Evolutionary conservation across 2,113 vertebrate genomes (phyloP), one percentile per base, ranked within the genome.

Genomic region (Eulacestoma nigropectus): DNA sequence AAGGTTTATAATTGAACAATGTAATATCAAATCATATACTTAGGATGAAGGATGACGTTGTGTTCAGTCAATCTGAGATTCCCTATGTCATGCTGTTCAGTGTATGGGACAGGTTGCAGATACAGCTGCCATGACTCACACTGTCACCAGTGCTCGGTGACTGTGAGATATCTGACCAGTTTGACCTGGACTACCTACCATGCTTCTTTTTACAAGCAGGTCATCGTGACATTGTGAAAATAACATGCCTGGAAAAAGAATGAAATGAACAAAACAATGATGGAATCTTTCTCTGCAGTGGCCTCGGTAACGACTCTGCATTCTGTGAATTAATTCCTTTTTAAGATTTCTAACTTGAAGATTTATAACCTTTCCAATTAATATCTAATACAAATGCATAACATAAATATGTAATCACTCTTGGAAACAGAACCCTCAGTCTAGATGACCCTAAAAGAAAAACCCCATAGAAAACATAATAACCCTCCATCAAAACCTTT

Each of bases 61-160:
- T 29, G 33, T 50, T 87, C 41, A 50, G 4, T 59, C 7, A 2
- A 2, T 25, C n/a, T 70, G 8, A 41, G 16, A 16, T 60, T 35
- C 35, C 26, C 13, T 15, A 15, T 9, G 8, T 59, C 72, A 3
- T 23, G 26, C 32, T 87, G 22, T 4, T 75, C 32, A 55, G 29
- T 15, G 16, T 13, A 8, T 17, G 19, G 29, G 19, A 30, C 18
- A 70, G 18, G 49, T 8, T 65, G 46, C 35, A 90, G 25, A 23
- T 7, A 10, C 11, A 37, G 16, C 33, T 10, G 3, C 1, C 2
- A 11, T 13, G 37, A 22, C 4, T 19, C 49, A 50, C 47, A 26
- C 25, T 26, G 49, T 23, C 49, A 50, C 25, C 49, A 26, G 46
- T 55, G 79, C 12, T 73, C 16, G 12, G 16, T 60, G 25, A 22